These are phyloP conservation scores for Ptychadena robeensis DNA, from an alignment of 2,797 vertebrate genomes.

Conservation along the genomic window DNA sequence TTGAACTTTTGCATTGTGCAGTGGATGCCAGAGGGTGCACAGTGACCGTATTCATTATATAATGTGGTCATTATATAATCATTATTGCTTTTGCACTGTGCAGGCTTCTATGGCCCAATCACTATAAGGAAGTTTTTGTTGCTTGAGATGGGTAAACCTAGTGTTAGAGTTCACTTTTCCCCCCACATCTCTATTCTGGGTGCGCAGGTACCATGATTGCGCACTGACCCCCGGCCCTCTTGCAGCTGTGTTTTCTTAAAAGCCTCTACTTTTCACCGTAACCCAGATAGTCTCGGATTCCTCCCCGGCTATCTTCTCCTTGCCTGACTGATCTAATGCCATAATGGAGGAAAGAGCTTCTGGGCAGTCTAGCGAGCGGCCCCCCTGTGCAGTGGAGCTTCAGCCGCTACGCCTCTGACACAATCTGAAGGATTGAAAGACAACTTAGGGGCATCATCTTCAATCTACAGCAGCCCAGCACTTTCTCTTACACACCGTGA, in stretches of 20 bases:
- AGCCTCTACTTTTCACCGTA: conserved; percentile 38
- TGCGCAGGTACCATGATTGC: conserved; percentile 27
- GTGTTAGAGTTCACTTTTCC: conserved; percentile 55
- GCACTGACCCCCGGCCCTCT: conserved; percentile 10
- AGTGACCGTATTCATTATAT: too few species aligned
- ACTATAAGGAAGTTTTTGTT: background rate
- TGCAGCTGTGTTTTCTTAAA: conserved; percentile 51
- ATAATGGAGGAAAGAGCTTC: conserved; percentile 57
- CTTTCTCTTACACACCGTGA: background rate
- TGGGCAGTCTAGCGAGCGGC: conserved; percentile 12
- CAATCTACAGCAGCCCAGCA: conserved; percentile 9
- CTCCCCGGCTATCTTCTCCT: conserved; percentile 43
- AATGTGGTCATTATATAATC: background rate
- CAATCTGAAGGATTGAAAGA: conserved; percentile 41
- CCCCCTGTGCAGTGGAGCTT: conserved; percentile 18
- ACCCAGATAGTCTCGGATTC: conserved; percentile 29
- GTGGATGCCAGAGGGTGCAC: background rate
- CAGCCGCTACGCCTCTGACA: conserved; percentile 32
- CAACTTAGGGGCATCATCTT: conserved; percentile 28
- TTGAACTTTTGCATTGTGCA: background rate
- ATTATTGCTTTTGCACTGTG: background rate
- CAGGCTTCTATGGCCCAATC: background rate
- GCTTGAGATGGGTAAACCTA: background rate
- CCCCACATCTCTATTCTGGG: background rate
- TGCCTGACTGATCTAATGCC: conserved; percentile 55